A percentile compares a stretch with the other conserved stretches of the same genome.
phyloP scores from a whole-genome alignment of 2,797 vertebrate species.

The Xiphophorus birchmanni region DNA sequence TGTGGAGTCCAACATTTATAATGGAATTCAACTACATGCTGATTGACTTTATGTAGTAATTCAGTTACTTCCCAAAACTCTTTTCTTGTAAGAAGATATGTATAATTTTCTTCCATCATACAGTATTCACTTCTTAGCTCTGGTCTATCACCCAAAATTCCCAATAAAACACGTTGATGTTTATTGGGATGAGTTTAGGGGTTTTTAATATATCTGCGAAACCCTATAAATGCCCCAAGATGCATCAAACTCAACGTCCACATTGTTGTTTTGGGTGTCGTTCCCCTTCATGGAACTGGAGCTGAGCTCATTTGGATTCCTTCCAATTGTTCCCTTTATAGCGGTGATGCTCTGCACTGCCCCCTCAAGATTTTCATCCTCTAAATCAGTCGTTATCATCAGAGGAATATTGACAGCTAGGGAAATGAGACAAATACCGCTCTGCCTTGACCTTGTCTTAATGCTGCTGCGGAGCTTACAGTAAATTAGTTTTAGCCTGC shows the following conservation, averaged over 20 bases:
- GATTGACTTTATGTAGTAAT: not conserved
- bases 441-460: constrained; percentile 47
- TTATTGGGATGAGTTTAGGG: not conserved
- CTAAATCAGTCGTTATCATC: constrained; percentile 23
- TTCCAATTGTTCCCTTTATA: not conserved
- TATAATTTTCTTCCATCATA: not conserved
- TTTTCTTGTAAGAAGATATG: not conserved
- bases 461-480: constrained; percentile 54
- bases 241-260: not conserved
- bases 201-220: not conserved
- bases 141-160: not conserved
- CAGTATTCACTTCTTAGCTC: not conserved
- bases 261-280: constrained; percentile 20
- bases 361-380: constrained; percentile 7
- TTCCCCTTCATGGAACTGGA: not conserved
- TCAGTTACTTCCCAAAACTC: not conserved
- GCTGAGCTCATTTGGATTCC: constrained; percentile 13
- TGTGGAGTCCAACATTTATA: not conserved
- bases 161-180: not conserved
- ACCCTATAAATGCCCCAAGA: not conserved
- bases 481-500: constrained; percentile 58
- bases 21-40: not conserved
- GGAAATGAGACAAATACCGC: constrained; percentile 37
- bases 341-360: not conserved
- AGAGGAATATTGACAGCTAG: constrained; percentile 2